phyloP scores from a whole-genome alignment of 1,140 invertebrate species.

The Myzus persicae region DNA sequence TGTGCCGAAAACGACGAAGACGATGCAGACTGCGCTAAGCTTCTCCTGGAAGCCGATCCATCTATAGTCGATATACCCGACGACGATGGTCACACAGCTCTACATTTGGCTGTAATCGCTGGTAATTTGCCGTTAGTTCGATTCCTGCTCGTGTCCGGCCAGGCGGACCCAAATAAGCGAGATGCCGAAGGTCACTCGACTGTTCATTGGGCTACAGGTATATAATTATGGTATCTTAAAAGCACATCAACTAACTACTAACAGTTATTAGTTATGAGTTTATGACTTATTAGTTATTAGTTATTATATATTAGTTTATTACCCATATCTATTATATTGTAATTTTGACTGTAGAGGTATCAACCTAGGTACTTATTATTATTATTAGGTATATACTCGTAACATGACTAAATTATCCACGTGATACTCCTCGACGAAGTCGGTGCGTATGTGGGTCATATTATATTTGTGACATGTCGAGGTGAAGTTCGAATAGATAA shows the following conservation, averaged over 20 bases:
- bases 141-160: constrained; percentile 76
- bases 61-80: constrained; percentile 83
- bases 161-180: constrained; percentile 85
- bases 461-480: too few relatives aligned
- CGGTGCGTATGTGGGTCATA: too few relatives aligned
- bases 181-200: constrained; percentile 95
- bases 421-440: too few relatives aligned
- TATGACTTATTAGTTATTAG: too few relatives aligned
- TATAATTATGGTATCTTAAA: constrained; percentile 61
- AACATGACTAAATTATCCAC: too few relatives aligned
- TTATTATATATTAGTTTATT: too few relatives aligned
- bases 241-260: background rate
- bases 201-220: constrained; percentile 98
- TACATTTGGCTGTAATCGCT: constrained; percentile 92
- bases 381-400: too few relatives aligned
- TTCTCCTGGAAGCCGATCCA: constrained; percentile 78
- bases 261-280: background rate
- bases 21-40: constrained; percentile 72
- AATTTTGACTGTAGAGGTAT: too few relatives aligned
- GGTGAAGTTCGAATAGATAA: too few relatives aligned
- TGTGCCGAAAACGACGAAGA: constrained; percentile 77
- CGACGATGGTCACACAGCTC: constrained; percentile 90
- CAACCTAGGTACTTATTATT: too few relatives aligned
- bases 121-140: constrained; percentile 85
- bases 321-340: too few relatives aligned